These are phyloP conservation scores for Idaea dimidiata DNA, from an alignment of 2,888 invertebrate species.

Conservation along the genomic window DNA sequence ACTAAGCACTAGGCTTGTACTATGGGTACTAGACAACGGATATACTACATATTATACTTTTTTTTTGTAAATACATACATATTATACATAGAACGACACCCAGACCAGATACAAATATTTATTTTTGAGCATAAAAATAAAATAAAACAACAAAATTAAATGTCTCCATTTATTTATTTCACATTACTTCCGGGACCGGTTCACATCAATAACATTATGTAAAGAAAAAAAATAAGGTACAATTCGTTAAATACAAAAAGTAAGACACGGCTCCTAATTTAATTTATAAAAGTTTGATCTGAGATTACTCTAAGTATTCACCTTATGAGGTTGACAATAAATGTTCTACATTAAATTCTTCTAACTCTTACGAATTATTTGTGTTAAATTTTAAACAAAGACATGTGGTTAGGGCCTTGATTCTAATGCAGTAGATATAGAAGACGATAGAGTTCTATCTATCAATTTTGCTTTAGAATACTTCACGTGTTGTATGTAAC, in stretches of 20 bases:
- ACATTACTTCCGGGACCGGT: constrained; percentile 63
- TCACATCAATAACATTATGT: constrained; percentile 70
- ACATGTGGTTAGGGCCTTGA: not conserved
- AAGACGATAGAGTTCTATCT: not conserved
- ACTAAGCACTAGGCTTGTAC: no score
- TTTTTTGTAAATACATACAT: no score
- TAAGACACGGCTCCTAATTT: constrained; percentile 53
- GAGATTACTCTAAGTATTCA: constrained; percentile 49
- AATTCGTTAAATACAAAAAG: constrained; percentile 57
- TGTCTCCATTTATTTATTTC: constrained; percentile 59
- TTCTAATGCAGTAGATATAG: not conserved
- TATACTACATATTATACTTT: no score
- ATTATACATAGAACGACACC: no score
- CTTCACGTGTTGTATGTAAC: no score
- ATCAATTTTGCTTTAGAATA: not conserved
- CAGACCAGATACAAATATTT: no score
- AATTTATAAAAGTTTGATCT: constrained; percentile 48
- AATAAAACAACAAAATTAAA: constrained; percentile 19
- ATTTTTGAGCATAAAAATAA: no score
- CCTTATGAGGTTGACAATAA: constrained; percentile 12
- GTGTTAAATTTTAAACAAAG: not conserved
- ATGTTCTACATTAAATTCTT: not conserved
- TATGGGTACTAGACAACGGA: no score
- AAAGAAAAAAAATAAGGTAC: constrained; percentile 67
- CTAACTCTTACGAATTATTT: no score